Base-by-base conservation (phyloP, 2,113 vertebrate species). In the Pelecanoides urinatrix region DNA sequence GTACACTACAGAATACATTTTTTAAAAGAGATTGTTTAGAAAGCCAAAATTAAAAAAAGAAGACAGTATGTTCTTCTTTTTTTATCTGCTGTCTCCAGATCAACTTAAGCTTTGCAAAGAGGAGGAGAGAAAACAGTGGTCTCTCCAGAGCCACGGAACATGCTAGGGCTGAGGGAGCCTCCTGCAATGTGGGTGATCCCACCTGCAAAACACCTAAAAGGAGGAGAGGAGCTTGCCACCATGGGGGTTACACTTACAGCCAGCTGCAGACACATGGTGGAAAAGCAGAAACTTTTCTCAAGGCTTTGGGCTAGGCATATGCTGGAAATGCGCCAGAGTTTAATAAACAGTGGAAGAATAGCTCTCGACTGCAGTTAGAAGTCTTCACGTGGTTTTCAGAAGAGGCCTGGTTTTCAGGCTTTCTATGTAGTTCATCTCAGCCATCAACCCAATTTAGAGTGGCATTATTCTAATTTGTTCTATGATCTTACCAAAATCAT, bases 41-140 rank as follows among this genome's bases (percentile, higher is more conserved):
- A 72, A 86, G 16, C 13, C 3, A 71, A 38, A 30, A 20, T 18
- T 11, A 9, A 13, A 18, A 53, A 19, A 77, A 19, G 74, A 38
- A 34, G 2, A 25, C 2, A 16, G 0, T 20, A 17, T 8, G 2
- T 38, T 79, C 4, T 81, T 12, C 20, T 61, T 2, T 0, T 38
- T 85, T 79, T 73, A n/a, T 34, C 50, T 93, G 23, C 19, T 92
- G 47, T 26, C 45, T 70, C 10, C 27, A 27, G 56, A 79, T 21
- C 36, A 80, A 11, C 3, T 40, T 79, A 38, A n/a, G 27, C 30
- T 81, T 81, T 85, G 16, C 9, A 77, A 70, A 55, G 44, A 65
- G n/a, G 16, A 42, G 7, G 11, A 71, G 42, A 79, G 40, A 14
- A 45, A 38, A 11, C 7, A 6, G 6, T 38, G 10, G 20, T 49